These are phyloP conservation scores for Kryptopterus vitreolus DNA, from an alignment of 2,797 vertebrate species.

Conservation along the genomic window DNA sequence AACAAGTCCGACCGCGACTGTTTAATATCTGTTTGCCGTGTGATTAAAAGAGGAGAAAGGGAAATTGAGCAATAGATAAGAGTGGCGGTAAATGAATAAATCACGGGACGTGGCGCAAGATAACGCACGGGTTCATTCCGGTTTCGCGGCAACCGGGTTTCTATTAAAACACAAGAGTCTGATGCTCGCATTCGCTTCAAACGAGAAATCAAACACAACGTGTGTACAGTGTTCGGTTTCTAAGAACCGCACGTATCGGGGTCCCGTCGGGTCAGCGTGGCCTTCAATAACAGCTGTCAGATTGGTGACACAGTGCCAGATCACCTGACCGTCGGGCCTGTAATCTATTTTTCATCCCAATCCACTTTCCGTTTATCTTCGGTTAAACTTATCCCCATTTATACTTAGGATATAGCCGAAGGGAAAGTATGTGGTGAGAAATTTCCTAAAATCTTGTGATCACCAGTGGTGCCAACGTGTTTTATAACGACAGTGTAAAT, in stretches of 20 bases:
- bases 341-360: neutral
- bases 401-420: no score
- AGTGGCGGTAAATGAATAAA: slow-evolving; percentile 36
- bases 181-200: neutral
- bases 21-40: slow-evolving; percentile 41
- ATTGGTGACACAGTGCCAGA: neutral
- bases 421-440: neutral
- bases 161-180: neutral
- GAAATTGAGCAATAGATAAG: slow-evolving; percentile 53
- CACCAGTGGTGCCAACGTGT: neutral
- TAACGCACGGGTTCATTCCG: slow-evolving; percentile 26
- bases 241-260: neutral
- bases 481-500: neutral
- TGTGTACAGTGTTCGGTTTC: neutral
- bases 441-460: neutral
- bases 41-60: slow-evolving; percentile 46
- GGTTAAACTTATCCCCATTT: neutral
- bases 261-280: neutral
- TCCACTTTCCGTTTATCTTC: neutral
- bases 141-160: slow-evolving; percentile 23
- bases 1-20: slow-evolving; percentile 55
- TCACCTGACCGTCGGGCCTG: neutral
- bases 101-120: slow-evolving; percentile 13
- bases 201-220: neutral
- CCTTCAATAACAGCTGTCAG: neutral